Evolutionary conservation across 2,888 invertebrate species (phyloP), one percentile per base, ranked within the genome.

Genomic region (Piscicola geometra): DNA sequence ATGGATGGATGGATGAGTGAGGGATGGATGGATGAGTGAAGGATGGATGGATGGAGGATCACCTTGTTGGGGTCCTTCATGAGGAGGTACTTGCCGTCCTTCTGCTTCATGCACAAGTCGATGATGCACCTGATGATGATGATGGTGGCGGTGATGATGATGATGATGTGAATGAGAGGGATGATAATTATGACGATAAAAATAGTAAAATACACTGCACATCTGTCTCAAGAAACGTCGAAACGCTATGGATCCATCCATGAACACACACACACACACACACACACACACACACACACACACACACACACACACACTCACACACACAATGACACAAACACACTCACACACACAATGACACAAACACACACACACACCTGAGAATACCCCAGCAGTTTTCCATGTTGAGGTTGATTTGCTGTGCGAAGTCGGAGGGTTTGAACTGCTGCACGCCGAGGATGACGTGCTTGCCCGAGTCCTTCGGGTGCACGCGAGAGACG

Each of bases 91-190:
- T 89, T 85, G 82, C 98, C 97, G 84, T 96, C 94, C 83, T 94
- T 92, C 86, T 96, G 93, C 86, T 94, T 94, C 92, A 95, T 93
- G 82, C 95, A 93, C 79, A 94, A 92, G 82, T 99, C 98, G 81
- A 99, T 92, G 83, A 99, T 94, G 86, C 96, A 98, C 25, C 98
- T 90, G 78, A 99, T 88, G 77, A 99, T 93, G 79, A 96, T 99
- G 98, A 99, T 99, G 1, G 94, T 96, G 87, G 99, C 99, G 86
- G 99, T 98, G 96, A 99, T 95, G 84, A 95, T 97, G 82, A 99
- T 88, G 87, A 96, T 97, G 84, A 99, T 99, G 87, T 99, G 98
- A 15, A 41, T 5, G 41, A 41, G 41, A 15, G 15, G 41, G 41
- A 41, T 5, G 41, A 41, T 5, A 15, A 41, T n/a, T n/a, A n/a